Evolutionary conservation across 2,113 vertebrate species (phyloP).

Genomic region (Pelobates fuscus): DNA sequence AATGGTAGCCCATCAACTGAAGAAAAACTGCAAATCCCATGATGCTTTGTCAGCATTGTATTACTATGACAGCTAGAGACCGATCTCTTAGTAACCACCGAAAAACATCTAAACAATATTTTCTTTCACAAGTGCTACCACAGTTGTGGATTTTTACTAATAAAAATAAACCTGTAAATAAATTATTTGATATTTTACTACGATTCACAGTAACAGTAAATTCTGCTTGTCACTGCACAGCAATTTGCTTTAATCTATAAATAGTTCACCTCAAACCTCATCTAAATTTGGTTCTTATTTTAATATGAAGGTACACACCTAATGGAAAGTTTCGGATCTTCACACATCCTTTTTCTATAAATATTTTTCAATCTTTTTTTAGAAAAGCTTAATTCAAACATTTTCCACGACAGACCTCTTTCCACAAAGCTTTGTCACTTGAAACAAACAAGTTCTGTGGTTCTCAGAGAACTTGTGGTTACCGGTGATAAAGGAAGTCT

Average conservation of each 20-base stretch:
- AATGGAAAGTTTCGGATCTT: slow-evolving; percentile 46
- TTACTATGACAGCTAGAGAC: no score
- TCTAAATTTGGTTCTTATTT: background rate
- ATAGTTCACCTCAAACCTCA: slow-evolving; percentile 9
- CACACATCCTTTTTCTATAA: slow-evolving; percentile 45
- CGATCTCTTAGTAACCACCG: no score
- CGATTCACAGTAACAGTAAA: background rate
- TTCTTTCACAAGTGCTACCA: no score
- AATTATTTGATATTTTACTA: no score
- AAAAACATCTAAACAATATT: no score
- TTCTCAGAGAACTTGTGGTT: slow-evolving; percentile 42
- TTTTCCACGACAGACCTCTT: slow-evolving; percentile 52
- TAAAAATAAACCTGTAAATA: no score
- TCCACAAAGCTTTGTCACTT: slow-evolving; percentile 53
- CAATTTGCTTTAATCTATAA: background rate
- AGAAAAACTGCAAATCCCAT: no score
- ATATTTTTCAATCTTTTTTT: slow-evolving; percentile 47
- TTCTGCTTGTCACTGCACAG: background rate
- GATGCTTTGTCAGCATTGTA: no score
- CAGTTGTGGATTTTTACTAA: no score
- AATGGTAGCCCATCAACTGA: no score
- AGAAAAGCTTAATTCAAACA: slow-evolving; percentile 46
- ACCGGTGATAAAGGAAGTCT: slow-evolving; percentile 42
- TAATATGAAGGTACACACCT: slow-evolving; percentile 13
- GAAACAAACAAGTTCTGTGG: slow-evolving; percentile 56